Conservation (phyloP, 2,797 vertebrate species). For the Ceryle rudis region DNA sequence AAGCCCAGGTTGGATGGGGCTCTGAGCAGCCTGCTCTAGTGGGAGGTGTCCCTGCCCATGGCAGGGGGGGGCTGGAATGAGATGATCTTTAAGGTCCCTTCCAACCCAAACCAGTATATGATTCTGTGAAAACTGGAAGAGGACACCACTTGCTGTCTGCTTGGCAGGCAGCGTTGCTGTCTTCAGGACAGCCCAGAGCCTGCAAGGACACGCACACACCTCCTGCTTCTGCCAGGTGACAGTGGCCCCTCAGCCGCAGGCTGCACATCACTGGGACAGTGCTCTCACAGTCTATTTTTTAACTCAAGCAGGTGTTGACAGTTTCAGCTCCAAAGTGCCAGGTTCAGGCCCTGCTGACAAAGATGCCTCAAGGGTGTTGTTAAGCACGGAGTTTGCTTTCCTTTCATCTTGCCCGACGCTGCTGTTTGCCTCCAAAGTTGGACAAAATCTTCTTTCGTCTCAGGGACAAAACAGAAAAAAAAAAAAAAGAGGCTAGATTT, state of each 20-base stretch:
- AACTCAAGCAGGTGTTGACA: background rate
- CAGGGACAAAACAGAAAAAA: background rate
- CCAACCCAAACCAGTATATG: too few species aligned
- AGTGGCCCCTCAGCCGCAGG: background rate
- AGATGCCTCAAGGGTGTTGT: background rate
- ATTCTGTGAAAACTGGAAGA: background rate
- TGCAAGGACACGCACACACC: accelerated
- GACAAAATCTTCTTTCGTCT: background rate
- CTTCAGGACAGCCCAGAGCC: background rate
- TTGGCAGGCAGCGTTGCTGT: background rate
- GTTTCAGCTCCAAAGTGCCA: background rate
- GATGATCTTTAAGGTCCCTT: too few species aligned
- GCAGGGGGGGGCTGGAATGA: too few species aligned
- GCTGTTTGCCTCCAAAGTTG: background rate
- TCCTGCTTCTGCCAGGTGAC: background rate
- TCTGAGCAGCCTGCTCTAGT: too few species aligned
- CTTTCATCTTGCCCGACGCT: background rate
- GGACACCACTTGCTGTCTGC: background rate
- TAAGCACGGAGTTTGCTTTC: background rate
- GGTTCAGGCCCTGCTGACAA: background rate
- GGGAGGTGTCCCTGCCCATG: too few species aligned
- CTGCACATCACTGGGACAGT: accelerated
- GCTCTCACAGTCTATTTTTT: background rate
- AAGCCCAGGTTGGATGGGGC: too few species aligned
- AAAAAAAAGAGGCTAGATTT: accelerated